These are phyloP conservation scores for Phyllostomus discolor DNA, from an alignment of 2,113 vertebrate species.

Conservation along the genomic window DNA sequence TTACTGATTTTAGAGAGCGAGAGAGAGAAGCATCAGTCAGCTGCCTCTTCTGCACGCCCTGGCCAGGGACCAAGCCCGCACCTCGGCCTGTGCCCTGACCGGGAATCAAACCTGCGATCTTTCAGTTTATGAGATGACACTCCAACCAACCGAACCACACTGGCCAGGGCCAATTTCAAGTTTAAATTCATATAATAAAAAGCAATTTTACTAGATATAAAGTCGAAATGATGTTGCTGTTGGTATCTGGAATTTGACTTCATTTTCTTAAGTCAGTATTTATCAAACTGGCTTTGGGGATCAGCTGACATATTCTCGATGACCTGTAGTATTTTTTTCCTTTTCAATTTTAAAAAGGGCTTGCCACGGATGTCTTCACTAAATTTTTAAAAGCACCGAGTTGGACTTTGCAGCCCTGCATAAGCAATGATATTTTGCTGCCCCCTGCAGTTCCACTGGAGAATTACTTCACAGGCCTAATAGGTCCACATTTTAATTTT, in stretches of 20 bases:
- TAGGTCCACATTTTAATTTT: neutral
- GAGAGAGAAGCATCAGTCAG: too few species aligned
- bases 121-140: too few species aligned
- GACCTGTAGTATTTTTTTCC: neutral
- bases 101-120: too few species aligned
- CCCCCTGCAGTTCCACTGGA: constrained; percentile 5
- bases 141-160: too few species aligned
- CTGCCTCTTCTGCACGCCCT: too few species aligned
- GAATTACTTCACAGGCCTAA: constrained; percentile 33
- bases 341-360: neutral
- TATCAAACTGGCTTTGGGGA: neutral
- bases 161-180: neutral
- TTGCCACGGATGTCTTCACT: neutral
- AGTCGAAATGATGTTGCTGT: neutral
- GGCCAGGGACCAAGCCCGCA: too few species aligned
- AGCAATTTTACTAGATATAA: neutral
- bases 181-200: constrained; percentile 1
- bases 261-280: neutral
- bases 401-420: neutral
- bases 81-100: too few species aligned
- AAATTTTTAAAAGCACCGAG: neutral
- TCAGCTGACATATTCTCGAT: neutral
- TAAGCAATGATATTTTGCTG: constrained; percentile 35
- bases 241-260: neutral
- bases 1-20: too few species aligned